phyloP scores from a whole-genome alignment of 2,888 invertebrate genomes.

The Nephrotoma flavescens region DNA sequence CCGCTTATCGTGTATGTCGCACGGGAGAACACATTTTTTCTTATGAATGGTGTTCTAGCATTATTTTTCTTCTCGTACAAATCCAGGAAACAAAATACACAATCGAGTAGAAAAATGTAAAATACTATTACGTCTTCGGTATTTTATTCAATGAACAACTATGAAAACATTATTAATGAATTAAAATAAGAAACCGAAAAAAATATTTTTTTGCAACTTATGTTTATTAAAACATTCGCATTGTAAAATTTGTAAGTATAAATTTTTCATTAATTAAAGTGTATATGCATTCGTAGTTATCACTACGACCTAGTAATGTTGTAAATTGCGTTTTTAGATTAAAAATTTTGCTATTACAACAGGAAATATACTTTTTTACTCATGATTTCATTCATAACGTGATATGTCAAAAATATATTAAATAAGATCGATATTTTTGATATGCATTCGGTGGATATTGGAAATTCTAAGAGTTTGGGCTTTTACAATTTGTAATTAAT shows the following conservation, averaged over 20 bases:
- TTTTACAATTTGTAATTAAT: too few species aligned
- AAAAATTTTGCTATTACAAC: not conserved
- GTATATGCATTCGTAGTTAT: not conserved
- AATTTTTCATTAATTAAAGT: not conserved
- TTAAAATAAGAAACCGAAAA: not conserved
- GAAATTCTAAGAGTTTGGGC: too few species aligned
- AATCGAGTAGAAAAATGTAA: not conserved
- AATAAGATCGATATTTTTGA: not conserved
- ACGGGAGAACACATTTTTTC: not conserved
- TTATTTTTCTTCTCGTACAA: not conserved
- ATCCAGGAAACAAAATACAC: not conserved
- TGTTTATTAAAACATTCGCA: not conserved
- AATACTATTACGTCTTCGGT: not conserved
- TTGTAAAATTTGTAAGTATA: not conserved
- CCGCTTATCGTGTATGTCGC: not conserved
- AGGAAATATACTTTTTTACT: not conserved
- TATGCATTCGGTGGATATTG: too few species aligned
- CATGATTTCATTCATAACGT: not conserved
- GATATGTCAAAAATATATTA: not conserved
- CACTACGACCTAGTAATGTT: not conserved
- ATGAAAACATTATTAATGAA: not conserved
- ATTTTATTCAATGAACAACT: not conserved
- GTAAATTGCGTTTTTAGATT: not conserved
- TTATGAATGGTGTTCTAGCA: not conserved
- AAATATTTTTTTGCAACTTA: not conserved